phyloP scores from a whole-genome alignment of 2,113 vertebrate species.

The Rhinoptilus africanus region DNA sequence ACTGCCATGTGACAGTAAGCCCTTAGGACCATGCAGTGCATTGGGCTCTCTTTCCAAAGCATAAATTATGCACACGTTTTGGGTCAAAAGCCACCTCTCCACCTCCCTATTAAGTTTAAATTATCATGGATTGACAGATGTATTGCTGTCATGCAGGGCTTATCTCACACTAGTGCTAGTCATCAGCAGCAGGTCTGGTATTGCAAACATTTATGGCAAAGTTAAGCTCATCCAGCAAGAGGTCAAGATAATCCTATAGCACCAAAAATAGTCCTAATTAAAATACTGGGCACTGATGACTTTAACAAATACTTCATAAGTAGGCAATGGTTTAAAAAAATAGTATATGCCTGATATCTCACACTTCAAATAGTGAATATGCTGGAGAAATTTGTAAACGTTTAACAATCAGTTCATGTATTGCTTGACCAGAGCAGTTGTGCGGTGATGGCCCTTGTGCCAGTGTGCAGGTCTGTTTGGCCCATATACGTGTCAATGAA shows the following conservation, averaged over 20 bases:
- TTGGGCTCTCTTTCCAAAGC: background rate
- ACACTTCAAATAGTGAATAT: background rate
- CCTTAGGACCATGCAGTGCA: rapidly evolving
- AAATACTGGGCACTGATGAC: background rate
- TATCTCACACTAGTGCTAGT: background rate
- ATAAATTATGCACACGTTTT: background rate
- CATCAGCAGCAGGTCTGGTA: background rate
- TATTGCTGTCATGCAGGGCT: background rate
- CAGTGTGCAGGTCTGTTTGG: background rate
- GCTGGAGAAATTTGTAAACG: background rate
- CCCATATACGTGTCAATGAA: background rate
- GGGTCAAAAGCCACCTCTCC: background rate
- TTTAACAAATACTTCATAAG: background rate
- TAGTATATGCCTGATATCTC: background rate
- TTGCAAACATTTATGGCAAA: background rate
- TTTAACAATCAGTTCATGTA: background rate
- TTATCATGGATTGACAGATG: background rate
- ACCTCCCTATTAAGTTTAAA: background rate
- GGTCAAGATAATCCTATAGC: background rate
- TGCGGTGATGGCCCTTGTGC: background rate
- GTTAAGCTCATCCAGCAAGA: background rate
- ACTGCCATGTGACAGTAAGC: background rate
- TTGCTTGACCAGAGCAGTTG: background rate
- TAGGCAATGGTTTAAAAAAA: background rate
- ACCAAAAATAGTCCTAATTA: background rate